Percentiles rank a stretch among this genome's conserved stretches.
phyloP scores from a whole-genome alignment of 2,113 vertebrate species.

The Psilopogon haemacephalus region DNA sequence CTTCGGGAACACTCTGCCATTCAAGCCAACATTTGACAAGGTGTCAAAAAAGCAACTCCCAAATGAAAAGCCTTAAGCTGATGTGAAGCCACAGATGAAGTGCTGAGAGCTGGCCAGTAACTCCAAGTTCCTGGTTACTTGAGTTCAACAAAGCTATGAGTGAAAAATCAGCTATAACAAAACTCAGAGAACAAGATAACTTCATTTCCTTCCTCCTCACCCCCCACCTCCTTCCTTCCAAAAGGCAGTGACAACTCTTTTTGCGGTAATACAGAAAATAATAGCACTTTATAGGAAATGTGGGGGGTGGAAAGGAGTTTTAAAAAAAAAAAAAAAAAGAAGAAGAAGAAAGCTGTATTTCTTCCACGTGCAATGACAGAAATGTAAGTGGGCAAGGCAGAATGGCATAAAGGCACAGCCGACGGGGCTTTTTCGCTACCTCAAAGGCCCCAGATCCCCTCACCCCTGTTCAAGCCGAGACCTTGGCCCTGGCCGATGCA shows the following conservation, averaged over 20 bases:
- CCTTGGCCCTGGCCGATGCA: background rate
- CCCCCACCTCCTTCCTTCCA: slow-evolving; percentile 23
- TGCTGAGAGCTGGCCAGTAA: background rate
- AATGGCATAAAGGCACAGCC: accelerated
- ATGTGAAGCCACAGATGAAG: background rate
- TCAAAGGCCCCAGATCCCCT: background rate
- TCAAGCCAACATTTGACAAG: background rate
- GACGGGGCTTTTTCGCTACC: background rate
- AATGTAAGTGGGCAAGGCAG: accelerated
- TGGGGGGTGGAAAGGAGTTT: too few relatives aligned
- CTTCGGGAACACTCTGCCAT: background rate
- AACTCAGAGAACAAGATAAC: background rate
- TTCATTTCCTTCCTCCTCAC: slow-evolving; percentile 34
- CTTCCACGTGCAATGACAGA: background rate
- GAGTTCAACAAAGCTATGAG: background rate
- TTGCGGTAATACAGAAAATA: background rate
- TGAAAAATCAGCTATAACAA: background rate
- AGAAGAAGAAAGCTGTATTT: accelerated
- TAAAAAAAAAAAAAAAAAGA: background rate
- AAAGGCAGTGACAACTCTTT: background rate
- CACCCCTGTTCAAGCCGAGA: background rate
- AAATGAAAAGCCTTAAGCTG: background rate
- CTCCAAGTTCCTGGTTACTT: background rate
- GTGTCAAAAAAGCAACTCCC: background rate
- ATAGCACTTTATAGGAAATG: background rate